Base-by-base conservation (phyloP, 2,888 invertebrate genomes). In the Blastobasis adustella region DNA sequence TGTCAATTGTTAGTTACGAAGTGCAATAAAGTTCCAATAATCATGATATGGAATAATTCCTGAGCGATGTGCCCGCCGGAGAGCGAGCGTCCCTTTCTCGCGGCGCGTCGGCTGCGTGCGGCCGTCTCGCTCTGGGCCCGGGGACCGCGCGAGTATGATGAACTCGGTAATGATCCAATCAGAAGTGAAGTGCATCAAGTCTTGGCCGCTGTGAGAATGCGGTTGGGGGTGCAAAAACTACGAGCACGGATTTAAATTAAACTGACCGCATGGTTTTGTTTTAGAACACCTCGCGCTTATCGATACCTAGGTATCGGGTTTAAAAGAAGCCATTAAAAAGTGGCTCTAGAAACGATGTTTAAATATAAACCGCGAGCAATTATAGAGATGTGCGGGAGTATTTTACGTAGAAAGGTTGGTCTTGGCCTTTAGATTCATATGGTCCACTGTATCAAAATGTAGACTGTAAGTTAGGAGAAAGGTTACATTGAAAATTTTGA, bases 161-260 rank as follows among this genome's bases (percentile, higher is more conserved):
- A 88, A 86, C 88, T 86, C 87, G 84, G 88, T 88, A 88, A 88
- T 88, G 88, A 88, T 87, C 88, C 88, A 88, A 88, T 88, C 88
- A 88, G 80, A 88, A 86, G 71, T 87, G 87, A 88, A 86, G 84
- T 86, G 85, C 88, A 86, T 87, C 85, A 83, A 80, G 79, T 70
- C 82, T 73, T 73, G 77, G 67, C 79, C 81, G 82, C 85, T 84
- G 86, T 88, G 88, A 87, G 88, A 88, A 88, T 88, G 88, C 82
- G 88, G 88, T 88, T 79, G 80, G 71, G 85, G 85, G 85, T 86
- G 87, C 87, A 88, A 88, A 88, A 88, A 88, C 83, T 82, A 78
- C 74, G 76, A 76, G 76, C 79, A 70, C 74, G 75, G 77, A 84
- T 86, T 86, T 82, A 86, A 85, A 86, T 88, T 84, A 86, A 87